Evolutionary conservation across 2,113 vertebrate genomes (phyloP).

Genomic region (Macquaria ambigua): DNA sequence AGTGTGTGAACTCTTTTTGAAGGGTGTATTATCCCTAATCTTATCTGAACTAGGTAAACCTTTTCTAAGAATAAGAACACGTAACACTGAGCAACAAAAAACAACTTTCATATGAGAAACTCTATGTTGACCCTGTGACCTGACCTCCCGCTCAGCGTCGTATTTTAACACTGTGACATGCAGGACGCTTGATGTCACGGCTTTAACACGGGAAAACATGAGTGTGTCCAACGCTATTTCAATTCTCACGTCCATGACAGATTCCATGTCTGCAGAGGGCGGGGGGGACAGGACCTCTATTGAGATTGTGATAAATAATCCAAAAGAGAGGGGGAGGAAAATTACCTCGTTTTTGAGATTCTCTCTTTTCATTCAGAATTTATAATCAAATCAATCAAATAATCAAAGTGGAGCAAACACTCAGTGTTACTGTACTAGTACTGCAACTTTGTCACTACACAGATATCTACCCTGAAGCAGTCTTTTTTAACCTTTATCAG

Average conservation of each 20-base stretch:
- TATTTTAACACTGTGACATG: neutral
- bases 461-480: no score
- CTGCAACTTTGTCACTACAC: neutral
- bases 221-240: neutral
- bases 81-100: neutral
- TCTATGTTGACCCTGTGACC: neutral
- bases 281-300: neutral
- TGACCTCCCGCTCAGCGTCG: neutral
- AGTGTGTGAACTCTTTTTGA: slow-evolving; percentile 34
- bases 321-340: no score
- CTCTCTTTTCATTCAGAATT: no score
- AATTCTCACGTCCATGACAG: slow-evolving; percentile 43
- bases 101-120: neutral
- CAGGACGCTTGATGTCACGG: neutral
- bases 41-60: neutral
- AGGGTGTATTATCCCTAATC: slow-evolving; percentile 55
- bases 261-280: slow-evolving; percentile 1
- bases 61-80: slow-evolving; percentile 15
- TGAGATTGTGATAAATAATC: neutral
- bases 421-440: neutral
- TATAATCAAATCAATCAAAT: no score
- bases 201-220: slow-evolving; percentile 4
- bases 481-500: no score
- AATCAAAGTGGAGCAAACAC: no score
- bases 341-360: no score